A percentile compares a stretch with the other conserved stretches of the same genome.
phyloP scores from a whole-genome alignment of 2,113 vertebrate genomes.

The Fulmarus glacialis region DNA sequence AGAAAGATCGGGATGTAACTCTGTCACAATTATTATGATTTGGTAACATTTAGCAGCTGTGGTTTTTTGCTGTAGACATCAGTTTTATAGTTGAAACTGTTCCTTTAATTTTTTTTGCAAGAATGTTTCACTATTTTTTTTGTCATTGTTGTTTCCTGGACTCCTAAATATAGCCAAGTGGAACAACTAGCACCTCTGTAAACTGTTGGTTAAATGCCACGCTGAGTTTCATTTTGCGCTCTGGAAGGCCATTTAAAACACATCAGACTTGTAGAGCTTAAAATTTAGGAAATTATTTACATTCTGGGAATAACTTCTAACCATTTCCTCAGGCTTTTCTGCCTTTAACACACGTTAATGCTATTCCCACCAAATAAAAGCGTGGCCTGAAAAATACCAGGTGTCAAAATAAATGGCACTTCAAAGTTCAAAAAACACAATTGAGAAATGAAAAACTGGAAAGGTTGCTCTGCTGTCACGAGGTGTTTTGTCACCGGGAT shows the following conservation, averaged over 20 bases:
- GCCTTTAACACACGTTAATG: constrained; percentile 1
- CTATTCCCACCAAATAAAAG: constrained; percentile 61
- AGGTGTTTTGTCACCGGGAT: background rate
- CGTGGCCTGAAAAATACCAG: constrained; percentile 43
- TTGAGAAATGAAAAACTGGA: constrained; percentile 11
- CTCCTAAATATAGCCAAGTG: constrained; percentile 74
- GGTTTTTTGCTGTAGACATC: constrained; percentile 33
- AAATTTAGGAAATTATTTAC: constrained; percentile 60
- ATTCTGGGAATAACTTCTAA: constrained; percentile 45
- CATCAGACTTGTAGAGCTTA: background rate
- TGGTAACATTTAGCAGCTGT: constrained; percentile 64
- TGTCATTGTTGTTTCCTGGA: constrained; percentile 70
- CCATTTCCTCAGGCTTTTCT: constrained; percentile 13
- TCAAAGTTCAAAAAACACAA: constrained; percentile 34
- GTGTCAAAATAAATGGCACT: constrained; percentile 65
- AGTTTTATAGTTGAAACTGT: constrained; percentile 55
- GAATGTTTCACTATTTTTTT: constrained; percentile 12
- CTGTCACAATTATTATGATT: constrained; percentile 58
- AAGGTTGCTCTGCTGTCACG: background rate
- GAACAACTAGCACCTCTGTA: constrained; percentile 71
- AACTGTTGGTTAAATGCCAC: constrained; percentile 71
- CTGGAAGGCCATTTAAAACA: constrained; percentile 67
- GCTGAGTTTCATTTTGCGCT: constrained; percentile 70
- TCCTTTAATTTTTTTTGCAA: constrained; percentile 56
- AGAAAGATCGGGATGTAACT: constrained; percentile 37